Evolutionary conservation across 2,888 invertebrate species (phyloP), one percentile per base, ranked within the genome.

Genomic region (Zhengitettix transpicula): DNA sequence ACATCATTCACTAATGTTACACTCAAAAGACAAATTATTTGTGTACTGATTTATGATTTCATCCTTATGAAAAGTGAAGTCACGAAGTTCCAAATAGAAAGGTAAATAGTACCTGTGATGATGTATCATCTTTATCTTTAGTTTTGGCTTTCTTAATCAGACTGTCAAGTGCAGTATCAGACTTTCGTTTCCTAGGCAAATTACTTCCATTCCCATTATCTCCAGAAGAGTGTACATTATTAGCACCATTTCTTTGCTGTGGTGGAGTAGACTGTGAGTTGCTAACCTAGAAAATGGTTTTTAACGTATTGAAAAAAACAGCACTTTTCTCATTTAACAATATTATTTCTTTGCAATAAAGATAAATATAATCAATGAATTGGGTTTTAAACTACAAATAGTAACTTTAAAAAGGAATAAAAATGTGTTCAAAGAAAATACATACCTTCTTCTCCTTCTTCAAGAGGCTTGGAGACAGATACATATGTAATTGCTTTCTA

Each of bases 401-500:
- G 2, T 1, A 15, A 1, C n/a, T 51, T 51, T 11, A 10, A 3
- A 1, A 15, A 9, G 10, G 11, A 51, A 51, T 12, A 10, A 51
- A 11, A 51, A 51, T 51, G 51, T 14, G 16, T 15, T 28, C 28
- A 28, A 2, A 28, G 28, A 5, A 28, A 17, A 17, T 14, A 14
- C n/a, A 47, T 47, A 80, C 78, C 68, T 85, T 85, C 61, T 85
- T 78, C 71, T 88, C 89, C 51, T 85, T 79, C 70, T 82, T 85
- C 53, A 87, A 71, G 63, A 87, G 77, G 65, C 82, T 81, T 12
- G 80, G 78, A 10, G 87, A 81, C 64, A 89, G 75, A 74, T 88
- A 90, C 68, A 83, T 82, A 65, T 79, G 78, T 51, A 90, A 75
- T 67, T 87, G 85, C 72, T 84, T 89, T 69, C 85, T 69, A 62